phyloP scores from a whole-genome alignment of 1,140 invertebrate species.

The Leucophenga varia region DNA sequence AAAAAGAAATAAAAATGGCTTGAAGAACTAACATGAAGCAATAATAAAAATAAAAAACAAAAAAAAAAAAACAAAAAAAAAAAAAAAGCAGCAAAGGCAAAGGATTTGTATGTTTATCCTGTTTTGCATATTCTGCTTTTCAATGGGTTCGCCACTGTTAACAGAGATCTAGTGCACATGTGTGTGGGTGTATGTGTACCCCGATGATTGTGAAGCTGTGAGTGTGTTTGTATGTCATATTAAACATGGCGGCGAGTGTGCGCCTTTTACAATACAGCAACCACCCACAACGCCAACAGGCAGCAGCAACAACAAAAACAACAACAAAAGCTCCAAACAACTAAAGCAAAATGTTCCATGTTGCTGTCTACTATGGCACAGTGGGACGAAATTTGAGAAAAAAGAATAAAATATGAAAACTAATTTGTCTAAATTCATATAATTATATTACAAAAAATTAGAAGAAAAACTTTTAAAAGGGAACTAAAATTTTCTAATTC shows the following conservation, averaged over 20 bases:
- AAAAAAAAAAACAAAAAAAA: background rate
- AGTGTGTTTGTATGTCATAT: slow-evolving; percentile 32
- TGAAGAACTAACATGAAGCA: background rate
- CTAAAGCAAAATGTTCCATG: background rate
- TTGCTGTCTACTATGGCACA: background rate
- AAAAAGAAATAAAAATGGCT: too few species aligned
- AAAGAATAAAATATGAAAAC: too few species aligned
- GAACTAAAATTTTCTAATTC: too few species aligned
- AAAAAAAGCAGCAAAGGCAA: slow-evolving; percentile 1
- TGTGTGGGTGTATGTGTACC: slow-evolving; percentile 1
- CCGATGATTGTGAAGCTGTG: slow-evolving; percentile 4
- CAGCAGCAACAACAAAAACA: background rate
- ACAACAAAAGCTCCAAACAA: background rate
- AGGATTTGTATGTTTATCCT: background rate
- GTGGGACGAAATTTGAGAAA: too few species aligned
- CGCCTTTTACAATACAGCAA: slow-evolving; percentile 20
- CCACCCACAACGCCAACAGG: background rate
- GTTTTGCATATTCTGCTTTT: background rate
- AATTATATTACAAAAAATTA: too few species aligned
- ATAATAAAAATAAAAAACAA: background rate
- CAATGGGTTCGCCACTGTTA: background rate
- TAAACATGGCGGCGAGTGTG: slow-evolving; percentile 47
- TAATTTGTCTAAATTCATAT: too few species aligned
- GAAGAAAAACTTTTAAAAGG: too few species aligned
- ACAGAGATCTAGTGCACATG: background rate